Evolutionary conservation across 2,797 vertebrate species (phyloP), one percentile per base, ranked within the genome.

Genomic region (Eulemur albifrons): DNA sequence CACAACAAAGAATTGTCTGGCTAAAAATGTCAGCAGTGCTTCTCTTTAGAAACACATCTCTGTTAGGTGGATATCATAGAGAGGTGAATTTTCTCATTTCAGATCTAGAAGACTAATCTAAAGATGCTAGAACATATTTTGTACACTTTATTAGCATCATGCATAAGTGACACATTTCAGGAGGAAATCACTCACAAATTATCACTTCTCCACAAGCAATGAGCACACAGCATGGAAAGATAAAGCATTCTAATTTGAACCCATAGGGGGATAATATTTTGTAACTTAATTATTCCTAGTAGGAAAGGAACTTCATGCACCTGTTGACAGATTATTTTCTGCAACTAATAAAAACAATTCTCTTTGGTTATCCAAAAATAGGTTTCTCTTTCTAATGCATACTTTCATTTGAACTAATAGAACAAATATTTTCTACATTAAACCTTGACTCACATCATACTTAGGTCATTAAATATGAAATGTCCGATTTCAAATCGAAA

Each of bases 161-260:
- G 32, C 18, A 38, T 12, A 90, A 40, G 48, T 92, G 65, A 83
- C 48, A 79, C 8, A 61, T 57, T 80, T 90, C 8, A 72, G 75
- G 67, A 93, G n/a, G 32, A 91, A 93, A 92, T 97, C 57, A 80
- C 59, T 94, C 61, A 86, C 5, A 43, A 54, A 90, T 93, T 15
- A 63, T 57, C 45, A 92, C 18, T 94, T 85, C 45, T 25, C 88
- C 88, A 54, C 7, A 70, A 32, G 52, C 35, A 63, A 27, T 21
- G 6, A 93, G 2, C 32, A 61, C 45, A 38, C 25, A 87, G 4
- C 35, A 35, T 69, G 38, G 81, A 43, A 80, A 57, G 38, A 72
- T 76, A 81, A 95, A 80, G 10, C 40, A 73, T 72, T 96, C 59
- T 83, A 81, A 88, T 93, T 88, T 81, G 50, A 95, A 15, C 23